Percentiles rank a stretch among this genome's conserved stretches.
Evolutionary conservation across 2,113 vertebrate species (phyloP).

Genomic region (Garra rufa): DNA sequence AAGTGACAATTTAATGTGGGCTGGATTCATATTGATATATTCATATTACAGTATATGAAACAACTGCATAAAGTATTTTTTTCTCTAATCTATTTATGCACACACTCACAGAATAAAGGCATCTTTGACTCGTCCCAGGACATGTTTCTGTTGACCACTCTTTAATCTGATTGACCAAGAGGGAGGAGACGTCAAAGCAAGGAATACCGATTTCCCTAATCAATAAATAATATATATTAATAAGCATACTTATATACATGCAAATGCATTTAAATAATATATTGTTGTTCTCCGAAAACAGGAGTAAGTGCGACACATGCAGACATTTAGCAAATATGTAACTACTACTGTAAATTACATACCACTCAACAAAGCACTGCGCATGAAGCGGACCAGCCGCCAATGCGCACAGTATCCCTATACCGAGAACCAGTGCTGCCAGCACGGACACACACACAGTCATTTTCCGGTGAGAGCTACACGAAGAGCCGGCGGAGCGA

Average conservation of each 20-base stretch:
- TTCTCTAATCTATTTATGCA: not conserved
- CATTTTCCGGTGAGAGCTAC: not conserved
- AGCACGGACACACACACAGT: slow-evolving; percentile 23
- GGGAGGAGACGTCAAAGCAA: slow-evolving; percentile 55
- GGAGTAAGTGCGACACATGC: not conserved
- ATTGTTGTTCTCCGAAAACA: not conserved
- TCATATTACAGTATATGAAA: too few relatives aligned
- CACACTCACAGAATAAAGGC: slow-evolving; percentile 55
- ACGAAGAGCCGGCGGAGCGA: not conserved
- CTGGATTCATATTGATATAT: too few relatives aligned
- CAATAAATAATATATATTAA: not conserved
- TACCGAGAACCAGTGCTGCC: slow-evolving; percentile 12
- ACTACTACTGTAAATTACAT: not conserved
- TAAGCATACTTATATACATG: too few relatives aligned
- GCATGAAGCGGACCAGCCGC: slow-evolving; percentile 55
- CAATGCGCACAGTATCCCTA: slow-evolving; percentile 37
- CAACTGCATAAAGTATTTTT: not conserved
- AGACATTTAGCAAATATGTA: not conserved
- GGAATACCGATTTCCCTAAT: slow-evolving; percentile 51
- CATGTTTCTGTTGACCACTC: slow-evolving; percentile 52
- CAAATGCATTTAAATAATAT: not conserved
- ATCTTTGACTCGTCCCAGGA: slow-evolving; percentile 49
- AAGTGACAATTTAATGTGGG: too few relatives aligned
- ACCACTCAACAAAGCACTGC: slow-evolving; percentile 53
- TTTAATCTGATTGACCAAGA: slow-evolving; percentile 57